A percentile compares a stretch with the other conserved stretches of the same genome.
phyloP scores from a whole-genome alignment of 2,888 invertebrate species.

The Melinopterus prodromus region DNA sequence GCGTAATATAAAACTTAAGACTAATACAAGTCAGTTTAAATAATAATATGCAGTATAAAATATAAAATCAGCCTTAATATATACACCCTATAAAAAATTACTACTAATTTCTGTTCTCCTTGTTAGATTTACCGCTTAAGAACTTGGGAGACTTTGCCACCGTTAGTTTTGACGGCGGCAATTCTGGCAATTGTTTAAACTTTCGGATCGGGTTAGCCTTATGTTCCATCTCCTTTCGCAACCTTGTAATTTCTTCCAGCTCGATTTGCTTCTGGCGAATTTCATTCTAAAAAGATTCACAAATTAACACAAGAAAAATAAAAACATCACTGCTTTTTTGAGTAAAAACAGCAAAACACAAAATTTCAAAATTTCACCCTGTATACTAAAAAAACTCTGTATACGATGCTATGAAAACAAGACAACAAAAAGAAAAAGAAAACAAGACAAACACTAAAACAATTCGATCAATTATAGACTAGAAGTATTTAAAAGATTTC shows the following conservation, averaged over 20 bases:
- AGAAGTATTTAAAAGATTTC: constrained; percentile 5
- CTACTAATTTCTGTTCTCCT: not conserved
- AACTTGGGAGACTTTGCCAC: constrained; percentile 71
- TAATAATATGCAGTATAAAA: not conserved
- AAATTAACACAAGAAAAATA: not conserved
- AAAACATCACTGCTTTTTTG: not conserved
- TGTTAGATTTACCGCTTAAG: constrained; percentile 19
- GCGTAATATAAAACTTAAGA: not conserved
- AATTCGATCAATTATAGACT: too few relatives aligned
- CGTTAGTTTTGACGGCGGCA: constrained; percentile 67
- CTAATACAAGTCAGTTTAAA: too few relatives aligned
- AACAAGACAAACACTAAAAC: too few relatives aligned
- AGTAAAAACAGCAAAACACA: too few relatives aligned
- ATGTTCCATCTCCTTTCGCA: constrained; percentile 67
- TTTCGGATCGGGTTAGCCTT: constrained; percentile 71
- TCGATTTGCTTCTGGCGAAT: constrained; percentile 59
- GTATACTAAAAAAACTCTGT: too few relatives aligned
- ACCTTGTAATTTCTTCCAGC: constrained; percentile 62
- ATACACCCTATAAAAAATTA: not conserved
- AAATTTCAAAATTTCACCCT: too few relatives aligned
- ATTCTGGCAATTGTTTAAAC: constrained; percentile 62
- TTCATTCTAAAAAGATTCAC: constrained; percentile 49
- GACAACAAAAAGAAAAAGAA: too few relatives aligned
- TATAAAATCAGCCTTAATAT: not conserved
- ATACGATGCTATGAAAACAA: too few relatives aligned